phyloP scores from a whole-genome alignment of 2,113 vertebrate genomes.

The Mesocricetus auratus region DNA sequence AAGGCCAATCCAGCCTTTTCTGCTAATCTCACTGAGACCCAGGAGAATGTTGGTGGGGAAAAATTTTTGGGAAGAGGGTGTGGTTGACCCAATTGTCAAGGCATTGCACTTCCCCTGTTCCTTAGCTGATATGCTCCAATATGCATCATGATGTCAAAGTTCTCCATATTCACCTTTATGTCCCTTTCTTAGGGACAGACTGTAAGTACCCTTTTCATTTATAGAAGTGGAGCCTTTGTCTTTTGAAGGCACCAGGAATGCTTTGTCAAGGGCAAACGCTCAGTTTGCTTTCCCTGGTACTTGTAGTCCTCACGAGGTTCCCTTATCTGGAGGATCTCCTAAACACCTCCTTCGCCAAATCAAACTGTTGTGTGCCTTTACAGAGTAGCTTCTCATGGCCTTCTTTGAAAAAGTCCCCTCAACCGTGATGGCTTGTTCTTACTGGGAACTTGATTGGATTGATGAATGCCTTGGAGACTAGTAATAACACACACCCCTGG shows the following conservation, averaged over 20 bases:
- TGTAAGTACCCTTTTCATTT: conserved; percentile 2
- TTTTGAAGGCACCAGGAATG: background rate
- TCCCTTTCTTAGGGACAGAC: background rate
- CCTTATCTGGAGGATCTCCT: background rate
- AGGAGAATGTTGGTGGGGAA: background rate
- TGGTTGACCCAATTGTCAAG: background rate
- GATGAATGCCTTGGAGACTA: background rate
- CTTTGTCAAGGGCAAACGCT: background rate
- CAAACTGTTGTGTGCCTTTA: background rate
- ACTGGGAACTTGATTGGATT: background rate
- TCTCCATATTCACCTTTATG: background rate
- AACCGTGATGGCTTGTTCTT: background rate
- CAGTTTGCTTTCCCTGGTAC: background rate
- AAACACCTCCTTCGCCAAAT: background rate
- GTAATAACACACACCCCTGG: background rate
- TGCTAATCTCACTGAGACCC: background rate
- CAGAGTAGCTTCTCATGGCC: background rate
- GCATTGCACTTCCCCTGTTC: background rate
- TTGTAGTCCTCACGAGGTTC: background rate
- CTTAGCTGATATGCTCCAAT: background rate
- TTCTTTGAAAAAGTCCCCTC: conserved; percentile 23
- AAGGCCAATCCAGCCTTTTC: background rate
- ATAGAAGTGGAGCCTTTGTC: background rate
- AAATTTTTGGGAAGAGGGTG: background rate
- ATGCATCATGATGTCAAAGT: background rate